Base-by-base conservation (phyloP, 2,888 invertebrate species). In the Caenorhabditis parvicauda region DNA sequence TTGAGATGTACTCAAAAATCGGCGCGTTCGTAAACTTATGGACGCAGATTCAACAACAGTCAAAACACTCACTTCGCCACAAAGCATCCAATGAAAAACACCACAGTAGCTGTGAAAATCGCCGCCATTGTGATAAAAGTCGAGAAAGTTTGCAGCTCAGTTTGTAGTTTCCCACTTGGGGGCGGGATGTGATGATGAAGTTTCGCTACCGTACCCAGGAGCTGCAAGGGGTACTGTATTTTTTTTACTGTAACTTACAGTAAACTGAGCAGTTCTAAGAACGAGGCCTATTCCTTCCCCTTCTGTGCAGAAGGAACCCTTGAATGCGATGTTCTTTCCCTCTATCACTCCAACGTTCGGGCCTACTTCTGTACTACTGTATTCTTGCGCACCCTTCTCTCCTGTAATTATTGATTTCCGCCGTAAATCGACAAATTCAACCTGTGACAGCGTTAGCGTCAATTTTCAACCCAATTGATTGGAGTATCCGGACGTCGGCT, bases 211-310 rank as follows among this genome's bases (percentile, higher is more conserved):
- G 57, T 64, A 9, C 72, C 72, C 47, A 72, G 61, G 3, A 67
- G 61, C 64, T 64, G 42, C 25, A 47, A 45, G 28, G 6, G 17
- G 17, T 14, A 27, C 19, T 12, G 21, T 21, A 45, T 17, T 41
- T 41, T 41, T 14, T 17, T 41, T 41, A 9, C 19, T 17, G 7
- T 12, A 17, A 41, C 41, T 9, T 45, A 74, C 75, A 19, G 79
- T 79, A 46, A 72, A 79, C 41, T 79, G 68, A 14, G 76, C 79
- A 2, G 79, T 77, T 1, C 79, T 51, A 3, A 79, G 72, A 21
- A 79, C 79, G 5, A 79, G 52, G 9, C 75, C 79, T 9, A 79
- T 67, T 35, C 76, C 79, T 25, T 79, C 78, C n/a, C 79, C 79
- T 46, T 79, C 79, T 1, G 70, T 74, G 43, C 77, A 78, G 49